Percentiles rank a stretch among this genome's conserved stretches.
These are phyloP conservation scores for Scaptomyza caliginosa DNA, from an alignment of 2,888 invertebrate species.

Conservation along the genomic window DNA sequence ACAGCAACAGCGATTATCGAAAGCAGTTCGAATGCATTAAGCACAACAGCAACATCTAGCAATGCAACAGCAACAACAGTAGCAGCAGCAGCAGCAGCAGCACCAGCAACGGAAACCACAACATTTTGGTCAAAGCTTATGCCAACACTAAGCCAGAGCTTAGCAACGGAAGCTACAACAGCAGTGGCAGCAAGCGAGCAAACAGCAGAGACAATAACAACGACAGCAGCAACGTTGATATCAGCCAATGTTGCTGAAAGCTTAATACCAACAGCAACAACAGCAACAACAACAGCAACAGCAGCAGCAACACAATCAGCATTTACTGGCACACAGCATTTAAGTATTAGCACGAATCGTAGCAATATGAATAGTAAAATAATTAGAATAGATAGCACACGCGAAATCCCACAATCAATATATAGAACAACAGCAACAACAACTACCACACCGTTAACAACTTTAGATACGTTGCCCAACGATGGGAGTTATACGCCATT, in stretches of 20 bases:
- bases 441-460: slow-evolving; percentile 27
- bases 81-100: slow-evolving; percentile 16
- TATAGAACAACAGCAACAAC: slow-evolving; percentile 20
- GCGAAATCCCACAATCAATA: slow-evolving; percentile 28
- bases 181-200: slow-evolving; percentile 11
- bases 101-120: slow-evolving; percentile 37
- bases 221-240: slow-evolving; percentile 16
- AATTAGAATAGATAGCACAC: slow-evolving; percentile 60
- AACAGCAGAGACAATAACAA: slow-evolving; percentile 5
- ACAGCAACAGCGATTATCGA: slow-evolving; percentile 17
- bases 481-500: slow-evolving; percentile 65
- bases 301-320: slow-evolving; percentile 24
- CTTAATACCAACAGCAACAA: slow-evolving; percentile 9
- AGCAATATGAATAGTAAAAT: slow-evolving; percentile 82
- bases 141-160: slow-evolving; percentile 50
- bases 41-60: slow-evolving; percentile 16
- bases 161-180: slow-evolving; percentile 30
- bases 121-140: slow-evolving; percentile 71
- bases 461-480: slow-evolving; percentile 30
- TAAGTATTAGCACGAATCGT: slow-evolving; percentile 71
- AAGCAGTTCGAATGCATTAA: slow-evolving; percentile 16
- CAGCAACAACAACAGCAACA: slow-evolving; percentile 39
- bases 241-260: slow-evolving; percentile 4
- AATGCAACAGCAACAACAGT: slow-evolving; percentile 5
- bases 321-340: slow-evolving; percentile 42